phyloP scores from a whole-genome alignment of 1,140 invertebrate species.

The Arctopsyche grandis region DNA sequence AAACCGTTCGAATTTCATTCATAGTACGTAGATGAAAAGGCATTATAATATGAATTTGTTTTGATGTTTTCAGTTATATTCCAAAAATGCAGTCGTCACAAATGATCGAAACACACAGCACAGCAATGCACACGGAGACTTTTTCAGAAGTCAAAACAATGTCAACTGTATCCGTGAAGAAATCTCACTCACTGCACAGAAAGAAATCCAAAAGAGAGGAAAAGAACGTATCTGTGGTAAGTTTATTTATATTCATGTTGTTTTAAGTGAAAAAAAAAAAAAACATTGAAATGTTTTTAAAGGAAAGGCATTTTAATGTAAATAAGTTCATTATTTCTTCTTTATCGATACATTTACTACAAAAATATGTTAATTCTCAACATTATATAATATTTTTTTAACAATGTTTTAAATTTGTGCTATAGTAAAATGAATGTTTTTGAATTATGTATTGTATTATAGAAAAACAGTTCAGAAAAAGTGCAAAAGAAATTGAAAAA shows the following conservation, averaged over 20 bases:
- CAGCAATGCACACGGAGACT: conserved; percentile 60
- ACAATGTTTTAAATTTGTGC: too few species aligned
- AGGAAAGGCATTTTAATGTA: background rate
- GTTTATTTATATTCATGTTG: conserved; percentile 41
- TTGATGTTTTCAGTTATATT: conserved; percentile 4
- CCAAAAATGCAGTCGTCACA: conserved; percentile 61
- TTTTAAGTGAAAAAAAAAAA: background rate
- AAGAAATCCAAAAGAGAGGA: conserved; percentile 64
- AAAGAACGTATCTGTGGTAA: conserved; percentile 64
- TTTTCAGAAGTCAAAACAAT: conserved; percentile 53
- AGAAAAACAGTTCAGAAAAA: conserved; percentile 64
- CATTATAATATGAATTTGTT: background rate
- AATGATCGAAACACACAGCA: conserved; percentile 62
- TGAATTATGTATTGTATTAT: conserved; percentile 37
- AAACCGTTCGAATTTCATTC: too few species aligned
- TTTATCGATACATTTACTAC: too few species aligned
- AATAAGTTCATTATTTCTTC: background rate
- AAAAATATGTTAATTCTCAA: too few species aligned
- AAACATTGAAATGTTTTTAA: background rate
- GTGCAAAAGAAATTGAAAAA: conserved; percentile 63
- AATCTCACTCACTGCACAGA: conserved; percentile 58
- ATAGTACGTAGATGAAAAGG: too few species aligned
- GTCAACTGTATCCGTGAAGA: conserved; percentile 60
- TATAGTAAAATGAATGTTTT: too few species aligned
- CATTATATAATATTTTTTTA: too few species aligned